Conservation (phyloP, 2,797 vertebrate genomes). For the Liparis tanakae region DNA sequence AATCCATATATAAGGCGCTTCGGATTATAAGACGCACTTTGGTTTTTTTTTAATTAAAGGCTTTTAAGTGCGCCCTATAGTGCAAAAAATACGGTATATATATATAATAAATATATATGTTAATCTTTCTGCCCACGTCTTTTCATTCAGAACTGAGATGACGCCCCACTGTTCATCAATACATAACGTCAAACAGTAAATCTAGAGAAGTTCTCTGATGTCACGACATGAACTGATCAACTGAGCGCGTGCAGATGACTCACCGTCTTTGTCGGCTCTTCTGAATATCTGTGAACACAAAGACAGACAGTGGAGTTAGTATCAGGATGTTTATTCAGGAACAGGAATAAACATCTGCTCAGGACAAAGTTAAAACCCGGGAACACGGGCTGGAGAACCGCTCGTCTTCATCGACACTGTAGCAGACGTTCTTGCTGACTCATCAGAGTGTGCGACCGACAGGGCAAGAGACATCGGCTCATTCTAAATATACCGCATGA, state of each 20-base stretch:
- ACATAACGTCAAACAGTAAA: background rate
- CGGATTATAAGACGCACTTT: no score
- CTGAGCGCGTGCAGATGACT: slow-evolving; percentile 42
- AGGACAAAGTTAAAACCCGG: no score
- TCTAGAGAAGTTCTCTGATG: background rate
- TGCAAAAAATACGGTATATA: no score
- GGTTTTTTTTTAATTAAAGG: no score
- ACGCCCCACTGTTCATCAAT: background rate
- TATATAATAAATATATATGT: no score
- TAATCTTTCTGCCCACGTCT: background rate
- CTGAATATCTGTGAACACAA: slow-evolving; percentile 78
- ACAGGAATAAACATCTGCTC: background rate
- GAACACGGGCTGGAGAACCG: no score
- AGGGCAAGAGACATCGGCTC: background rate
- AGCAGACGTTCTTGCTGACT: background rate
- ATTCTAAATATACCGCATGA: background rate
- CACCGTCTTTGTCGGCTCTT: slow-evolving; percentile 82
- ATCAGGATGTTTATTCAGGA: background rate
- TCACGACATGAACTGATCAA: background rate
- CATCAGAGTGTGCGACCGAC: no score
- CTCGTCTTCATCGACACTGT: background rate
- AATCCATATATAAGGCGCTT: no score
- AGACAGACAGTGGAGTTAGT: slow-evolving; percentile 21
- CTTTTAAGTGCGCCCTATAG: no score
- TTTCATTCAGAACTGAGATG: background rate